Percentiles rank a stretch among this genome's conserved stretches.
phyloP scores from a whole-genome alignment of 2,113 vertebrate genomes.

The Galbula dea region DNA sequence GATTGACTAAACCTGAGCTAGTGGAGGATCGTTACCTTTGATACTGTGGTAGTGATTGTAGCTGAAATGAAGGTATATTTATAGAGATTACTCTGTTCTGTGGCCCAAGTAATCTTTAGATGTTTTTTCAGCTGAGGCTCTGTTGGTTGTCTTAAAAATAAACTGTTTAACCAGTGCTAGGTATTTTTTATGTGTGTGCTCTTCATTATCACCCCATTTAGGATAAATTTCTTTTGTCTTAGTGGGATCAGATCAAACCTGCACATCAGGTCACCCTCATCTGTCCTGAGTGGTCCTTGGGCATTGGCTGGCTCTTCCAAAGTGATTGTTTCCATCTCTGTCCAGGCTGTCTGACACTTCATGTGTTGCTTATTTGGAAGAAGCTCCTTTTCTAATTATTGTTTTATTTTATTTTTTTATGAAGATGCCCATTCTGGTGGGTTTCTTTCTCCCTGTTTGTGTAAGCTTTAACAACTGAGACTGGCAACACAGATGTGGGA shows the following conservation, averaged over 20 bases:
- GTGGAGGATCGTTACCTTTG: neutral
- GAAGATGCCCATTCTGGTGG: too few species aligned
- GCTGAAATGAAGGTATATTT: neutral
- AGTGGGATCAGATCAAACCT: neutral
- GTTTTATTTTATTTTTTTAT: too few species aligned
- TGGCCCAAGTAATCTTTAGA: neutral
- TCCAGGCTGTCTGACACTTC: too few species aligned
- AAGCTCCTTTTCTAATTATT: too few species aligned
- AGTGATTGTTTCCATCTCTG: neutral
- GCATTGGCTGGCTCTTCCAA: neutral
- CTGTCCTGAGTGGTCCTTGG: neutral
- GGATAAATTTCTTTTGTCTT: neutral
- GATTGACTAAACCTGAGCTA: neutral
- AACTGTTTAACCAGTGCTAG: neutral
- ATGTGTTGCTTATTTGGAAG: too few species aligned
- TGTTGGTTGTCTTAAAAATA: neutral
- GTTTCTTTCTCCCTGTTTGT: neutral
- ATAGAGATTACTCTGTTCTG: neutral
- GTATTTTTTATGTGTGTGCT: neutral
- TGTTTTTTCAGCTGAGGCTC: neutral
- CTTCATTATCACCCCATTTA: neutral
- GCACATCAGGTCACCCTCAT: accelerated
- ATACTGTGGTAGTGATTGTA: neutral
- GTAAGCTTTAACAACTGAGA: neutral
- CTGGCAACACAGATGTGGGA: neutral